Evolutionary conservation across 2,797 vertebrate genomes (phyloP), one percentile per base, ranked within the genome.

Genomic region (Centropyge bicolor): DNA sequence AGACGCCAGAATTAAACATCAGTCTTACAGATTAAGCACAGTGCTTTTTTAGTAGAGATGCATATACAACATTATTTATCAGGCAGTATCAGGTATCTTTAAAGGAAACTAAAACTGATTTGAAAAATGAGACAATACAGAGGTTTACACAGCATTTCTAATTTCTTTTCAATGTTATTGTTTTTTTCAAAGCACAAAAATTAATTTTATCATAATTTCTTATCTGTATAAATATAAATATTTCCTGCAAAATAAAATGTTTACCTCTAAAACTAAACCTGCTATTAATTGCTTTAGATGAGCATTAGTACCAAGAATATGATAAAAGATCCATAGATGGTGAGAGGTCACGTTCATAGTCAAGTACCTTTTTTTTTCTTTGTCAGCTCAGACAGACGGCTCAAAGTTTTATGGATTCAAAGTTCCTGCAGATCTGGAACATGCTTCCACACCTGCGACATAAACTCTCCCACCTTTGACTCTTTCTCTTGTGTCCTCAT

Each of bases 361-460:
- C 11, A 8, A 38, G 12, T 24, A 8, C 9, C 4, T 3, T 19
- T 0, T 20, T 46, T 59, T 70, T 19, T 40, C n/a, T 61, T 59
- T 19, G n/a, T 22, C 20, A 13, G 63, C 57, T 75, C 78, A 63
- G 65, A 70, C 61, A 71, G 75, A 24, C 87, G 52, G 67, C 78
- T 79, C 54, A 31, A 31, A 81, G 77, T 88, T 92, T 90, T 85
- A 85, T 68, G 64, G 62, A 56, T 69, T 76, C 38, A 8, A 76
- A 68, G 76, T 74, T 82, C 70, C 72, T 81, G 45, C 76, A 76
- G 74, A 82, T 85, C 70, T 70, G 82, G 78, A 90, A 91, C 89
- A 91, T 85, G 82, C 92, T 89, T 80, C 69, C 77, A 79, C 86
- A 92, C 89, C 84, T 91, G 88, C 61, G 57, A 27, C 74, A 43